Conservation (phyloP, 2,113 vertebrate species). For the Pica pica region DNA sequence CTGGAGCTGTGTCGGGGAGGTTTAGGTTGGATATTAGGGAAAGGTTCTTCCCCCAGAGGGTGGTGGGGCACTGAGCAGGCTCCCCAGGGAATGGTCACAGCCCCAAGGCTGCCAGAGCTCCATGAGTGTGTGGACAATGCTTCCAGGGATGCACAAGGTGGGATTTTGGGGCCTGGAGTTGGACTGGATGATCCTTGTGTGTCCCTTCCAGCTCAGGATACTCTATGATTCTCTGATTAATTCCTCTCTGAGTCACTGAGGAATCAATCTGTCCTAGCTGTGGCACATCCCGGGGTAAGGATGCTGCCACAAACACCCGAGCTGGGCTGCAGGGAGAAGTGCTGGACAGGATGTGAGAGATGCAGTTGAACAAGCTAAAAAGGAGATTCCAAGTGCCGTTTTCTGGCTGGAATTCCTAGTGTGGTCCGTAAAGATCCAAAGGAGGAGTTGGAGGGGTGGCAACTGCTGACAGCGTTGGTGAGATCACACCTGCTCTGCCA, state of each 20-base stretch:
- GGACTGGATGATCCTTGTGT: neutral
- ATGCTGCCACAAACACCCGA: neutral
- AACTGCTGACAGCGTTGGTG: neutral
- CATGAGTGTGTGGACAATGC: accelerated
- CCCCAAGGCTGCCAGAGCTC: neutral
- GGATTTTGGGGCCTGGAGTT: neutral
- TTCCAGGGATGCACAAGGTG: neutral
- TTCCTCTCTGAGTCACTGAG: neutral
- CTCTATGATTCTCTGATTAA: neutral
- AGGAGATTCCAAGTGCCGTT: neutral
- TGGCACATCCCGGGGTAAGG: accelerated
- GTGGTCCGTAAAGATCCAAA: neutral
- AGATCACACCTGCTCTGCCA: neutral
- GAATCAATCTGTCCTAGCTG: neutral
- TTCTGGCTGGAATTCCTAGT: neutral
- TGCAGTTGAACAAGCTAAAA: neutral
- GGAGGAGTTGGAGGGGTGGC: neutral
- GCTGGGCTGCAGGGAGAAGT: neutral
- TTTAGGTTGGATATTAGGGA: neutral
- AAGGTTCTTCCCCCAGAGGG: neutral
- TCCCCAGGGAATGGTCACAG: neutral
- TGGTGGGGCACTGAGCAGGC: accelerated
- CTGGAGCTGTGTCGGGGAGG: neutral
- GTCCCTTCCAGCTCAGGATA: neutral
- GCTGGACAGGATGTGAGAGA: neutral